Evolutionary conservation across 1,140 invertebrate genomes (phyloP), one percentile per base, ranked within the genome.

Genomic region (Formica exsecta): DNA sequence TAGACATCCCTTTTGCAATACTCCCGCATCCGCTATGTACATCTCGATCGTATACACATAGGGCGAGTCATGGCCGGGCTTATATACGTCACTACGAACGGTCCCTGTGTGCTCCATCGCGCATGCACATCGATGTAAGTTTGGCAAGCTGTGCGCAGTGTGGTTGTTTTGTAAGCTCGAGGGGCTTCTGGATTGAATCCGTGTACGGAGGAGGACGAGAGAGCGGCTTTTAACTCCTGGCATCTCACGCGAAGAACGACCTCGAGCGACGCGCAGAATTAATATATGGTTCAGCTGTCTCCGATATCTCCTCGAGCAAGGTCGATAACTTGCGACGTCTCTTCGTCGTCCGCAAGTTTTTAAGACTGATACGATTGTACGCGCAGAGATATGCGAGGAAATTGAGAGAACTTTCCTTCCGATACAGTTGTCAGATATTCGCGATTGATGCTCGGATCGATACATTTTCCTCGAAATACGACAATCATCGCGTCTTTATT

Each of bases 141-240:
- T 86, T 41, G 76, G 62, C 77, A 70, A 81, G 77, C 65, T 86
- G 64, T 66, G 59, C 66, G 29, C 81, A 44, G 77, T 57, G 32
- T 86, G 66, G 77, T 80, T 86, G 66, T 86, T 86, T 86, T 81
- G 77, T 59, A 80, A 86, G 77, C 85, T 86, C 77, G 54, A 73
- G 77, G 85, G 85, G 65, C 44, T 81, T 81, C 66, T 25, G 85
- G 77, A 86, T 86, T 86, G 85, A 81, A 86, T 86, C 57, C 41
- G 44, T 81, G 51, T 70, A 86, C 66, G 65, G n/a, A 44, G 32
- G 19, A 7, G 41, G 2, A 5, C 8, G 64, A 59, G 41, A 38
- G 29, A 48, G 57, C 4, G 54, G 85, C 85, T 86, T 86, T 86
- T 86, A 86, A 86, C 85, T 86, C 38, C 41, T 64, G 44, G 57